Conservation (phyloP, 1,140 invertebrate species). For the Drosophila grimshawi region DNA sequence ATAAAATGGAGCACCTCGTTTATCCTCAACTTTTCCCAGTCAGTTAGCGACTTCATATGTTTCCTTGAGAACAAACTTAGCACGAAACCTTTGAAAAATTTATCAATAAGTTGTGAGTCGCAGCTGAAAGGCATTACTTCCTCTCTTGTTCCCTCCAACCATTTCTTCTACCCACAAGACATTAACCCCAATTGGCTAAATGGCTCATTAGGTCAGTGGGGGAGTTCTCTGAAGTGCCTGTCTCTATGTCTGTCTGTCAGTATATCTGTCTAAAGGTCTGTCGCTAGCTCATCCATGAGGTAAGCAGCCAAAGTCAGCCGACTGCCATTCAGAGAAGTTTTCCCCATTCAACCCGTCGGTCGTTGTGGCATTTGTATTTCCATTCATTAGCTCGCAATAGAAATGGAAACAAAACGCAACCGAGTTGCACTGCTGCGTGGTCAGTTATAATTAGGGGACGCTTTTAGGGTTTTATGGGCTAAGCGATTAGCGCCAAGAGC, state of each 20-base stretch:
- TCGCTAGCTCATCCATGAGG: constrained; percentile 16
- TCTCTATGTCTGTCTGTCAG: constrained; percentile 13
- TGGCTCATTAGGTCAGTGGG: constrained; percentile 78
- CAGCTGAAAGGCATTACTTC: constrained; percentile 32
- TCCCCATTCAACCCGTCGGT: constrained; percentile 40
- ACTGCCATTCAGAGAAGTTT: constrained; percentile 29
- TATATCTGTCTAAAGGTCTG: constrained; percentile 5
- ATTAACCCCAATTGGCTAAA: constrained; percentile 77
- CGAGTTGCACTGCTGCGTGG: constrained; percentile 74
- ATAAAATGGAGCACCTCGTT: constrained; percentile 40
- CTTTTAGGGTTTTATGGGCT: constrained; percentile 61
- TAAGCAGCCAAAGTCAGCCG: constrained; percentile 20
- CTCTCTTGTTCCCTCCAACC: not conserved
- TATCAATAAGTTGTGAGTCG: constrained; percentile 57
- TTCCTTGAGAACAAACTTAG: constrained; percentile 47
- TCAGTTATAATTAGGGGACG: constrained; percentile 76
- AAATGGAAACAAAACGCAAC: constrained; percentile 55
- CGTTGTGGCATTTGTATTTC: constrained; percentile 34
- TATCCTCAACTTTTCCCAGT: constrained; percentile 37
- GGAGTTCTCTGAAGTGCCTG: constrained; percentile 30
- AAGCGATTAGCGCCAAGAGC: constrained; percentile 54
- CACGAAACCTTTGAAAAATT: constrained; percentile 72
- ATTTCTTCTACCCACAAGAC: constrained; percentile 39
- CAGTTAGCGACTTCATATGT: constrained; percentile 68
- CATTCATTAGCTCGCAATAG: constrained; percentile 24